phyloP scores from a whole-genome alignment of 2,113 vertebrate genomes.

The Sapayoa aenigma region DNA sequence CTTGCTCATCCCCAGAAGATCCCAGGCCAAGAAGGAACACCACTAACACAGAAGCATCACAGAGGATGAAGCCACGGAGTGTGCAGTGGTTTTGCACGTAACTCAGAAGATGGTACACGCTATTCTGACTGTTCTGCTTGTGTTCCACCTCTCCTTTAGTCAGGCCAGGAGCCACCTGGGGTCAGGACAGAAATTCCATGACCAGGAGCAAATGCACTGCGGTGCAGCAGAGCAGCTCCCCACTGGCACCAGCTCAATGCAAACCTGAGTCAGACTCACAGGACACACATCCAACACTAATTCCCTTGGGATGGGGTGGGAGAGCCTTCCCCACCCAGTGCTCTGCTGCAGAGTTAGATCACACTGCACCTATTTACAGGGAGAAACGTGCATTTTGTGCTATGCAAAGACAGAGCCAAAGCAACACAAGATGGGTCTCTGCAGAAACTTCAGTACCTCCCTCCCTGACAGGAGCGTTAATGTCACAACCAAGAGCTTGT shows the following conservation, averaged over 20 bases:
- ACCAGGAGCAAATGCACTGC: not conserved
- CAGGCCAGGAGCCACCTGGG: not conserved
- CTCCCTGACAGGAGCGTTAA: not conserved
- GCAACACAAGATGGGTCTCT: not conserved
- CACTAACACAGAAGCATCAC: not conserved
- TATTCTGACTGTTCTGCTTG: not conserved
- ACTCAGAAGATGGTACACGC: not conserved
- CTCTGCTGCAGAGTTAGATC: not conserved
- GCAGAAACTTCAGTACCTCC: not conserved
- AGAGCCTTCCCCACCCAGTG: not conserved
- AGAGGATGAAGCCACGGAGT: not conserved
- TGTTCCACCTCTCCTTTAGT: not conserved
- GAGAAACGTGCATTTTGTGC: not conserved
- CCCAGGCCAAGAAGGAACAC: not conserved
- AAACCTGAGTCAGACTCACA: not conserved
- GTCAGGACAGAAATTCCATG: not conserved
- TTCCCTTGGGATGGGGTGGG: not conserved
- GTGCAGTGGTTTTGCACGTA: not conserved
- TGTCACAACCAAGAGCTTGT: not conserved
- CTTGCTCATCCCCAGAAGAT: not conserved
- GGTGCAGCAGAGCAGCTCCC: not conserved
- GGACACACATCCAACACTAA: not conserved
- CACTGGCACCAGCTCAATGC: not conserved
- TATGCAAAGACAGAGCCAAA: not conserved
- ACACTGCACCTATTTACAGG: not conserved